A percentile compares a stretch with the other conserved stretches of the same genome.
Evolutionary conservation across 2,888 invertebrate genomes (phyloP).

Genomic region (Crocallis elinguaria): DNA sequence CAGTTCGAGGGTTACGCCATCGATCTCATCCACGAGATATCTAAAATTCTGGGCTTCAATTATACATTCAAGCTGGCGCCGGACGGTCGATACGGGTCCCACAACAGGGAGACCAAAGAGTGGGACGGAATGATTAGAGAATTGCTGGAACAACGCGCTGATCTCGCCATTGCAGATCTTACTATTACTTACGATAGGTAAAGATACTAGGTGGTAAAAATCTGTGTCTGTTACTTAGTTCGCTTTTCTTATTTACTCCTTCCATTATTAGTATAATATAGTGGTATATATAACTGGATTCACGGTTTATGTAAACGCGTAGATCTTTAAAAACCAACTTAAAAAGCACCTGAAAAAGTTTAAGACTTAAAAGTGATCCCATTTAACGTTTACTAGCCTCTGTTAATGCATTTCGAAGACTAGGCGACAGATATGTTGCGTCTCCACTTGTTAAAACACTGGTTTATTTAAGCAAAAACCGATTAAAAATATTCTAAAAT

Average conservation of each 20-base stretch:
- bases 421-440: too few relatives aligned
- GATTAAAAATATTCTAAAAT: too few relatives aligned
- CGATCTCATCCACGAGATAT: slow-evolving; percentile 96
- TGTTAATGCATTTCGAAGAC: too few relatives aligned
- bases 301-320: too few relatives aligned
- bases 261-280: too few relatives aligned
- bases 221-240: neutral
- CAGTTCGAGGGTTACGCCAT: slow-evolving; percentile 98
- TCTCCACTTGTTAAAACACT: too few relatives aligned
- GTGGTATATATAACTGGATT: too few relatives aligned
- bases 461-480: too few relatives aligned
- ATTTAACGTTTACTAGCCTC: too few relatives aligned
- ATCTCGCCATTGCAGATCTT: slow-evolving; percentile 97
- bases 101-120: slow-evolving; percentile 92
- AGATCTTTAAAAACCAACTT: too few relatives aligned
- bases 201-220: neutral
- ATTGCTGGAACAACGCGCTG: slow-evolving; percentile 94
- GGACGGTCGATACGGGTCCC: slow-evolving; percentile 93
- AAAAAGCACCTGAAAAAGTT: too few relatives aligned
- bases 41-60: slow-evolving; percentile 93
- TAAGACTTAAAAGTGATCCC: too few relatives aligned
- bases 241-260: neutral
- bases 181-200: slow-evolving; percentile 98
- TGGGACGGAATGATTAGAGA: slow-evolving; percentile 97
- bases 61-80: slow-evolving; percentile 94